These are phyloP conservation scores for Drosophila elegans DNA, from an alignment of 1,140 invertebrate genomes.

Conservation along the genomic window DNA sequence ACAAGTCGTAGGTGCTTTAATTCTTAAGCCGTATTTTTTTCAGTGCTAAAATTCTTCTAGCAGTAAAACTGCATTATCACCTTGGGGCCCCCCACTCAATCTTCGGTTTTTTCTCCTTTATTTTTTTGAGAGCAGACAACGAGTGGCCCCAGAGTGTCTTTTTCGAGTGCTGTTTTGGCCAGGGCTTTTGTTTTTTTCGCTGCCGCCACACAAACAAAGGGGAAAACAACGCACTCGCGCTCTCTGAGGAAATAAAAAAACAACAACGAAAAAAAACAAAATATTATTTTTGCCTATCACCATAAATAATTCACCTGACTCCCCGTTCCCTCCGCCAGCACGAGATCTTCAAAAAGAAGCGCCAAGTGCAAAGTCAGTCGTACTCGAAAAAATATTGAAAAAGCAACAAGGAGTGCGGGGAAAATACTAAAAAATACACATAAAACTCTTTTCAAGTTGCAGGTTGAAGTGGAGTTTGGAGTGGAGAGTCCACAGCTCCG, in stretches of 20 bases:
- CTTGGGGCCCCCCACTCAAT: slow-evolving; percentile 61
- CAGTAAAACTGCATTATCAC: slow-evolving; percentile 76
- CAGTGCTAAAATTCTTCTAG: slow-evolving; percentile 27
- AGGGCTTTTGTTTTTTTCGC: slow-evolving; percentile 71
- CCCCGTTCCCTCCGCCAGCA: slow-evolving; percentile 4
- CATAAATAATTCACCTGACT: slow-evolving; percentile 78
- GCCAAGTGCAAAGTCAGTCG: slow-evolving; percentile 78
- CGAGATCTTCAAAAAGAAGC: slow-evolving; percentile 82
- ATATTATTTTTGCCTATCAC: slow-evolving; percentile 82
- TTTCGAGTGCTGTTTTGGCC: slow-evolving; percentile 70
- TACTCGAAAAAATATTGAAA: slow-evolving; percentile 75
- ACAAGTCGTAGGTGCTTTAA: too few species aligned
- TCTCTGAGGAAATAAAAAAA: slow-evolving; percentile 13
- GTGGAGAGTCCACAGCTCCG: slow-evolving; percentile 30
- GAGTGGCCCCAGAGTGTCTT: slow-evolving; percentile 75
- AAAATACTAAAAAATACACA: slow-evolving; percentile 44
- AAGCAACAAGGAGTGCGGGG: slow-evolving; percentile 21
- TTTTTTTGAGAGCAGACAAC: slow-evolving; percentile 35
- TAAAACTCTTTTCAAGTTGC: slow-evolving; percentile 49
- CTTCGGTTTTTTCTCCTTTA: slow-evolving; percentile 4
- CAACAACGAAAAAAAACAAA: slow-evolving; percentile 48
- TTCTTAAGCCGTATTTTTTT: slow-evolving; percentile 16
- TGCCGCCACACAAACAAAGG: slow-evolving; percentile 63
- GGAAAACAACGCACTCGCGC: slow-evolving; percentile 38
- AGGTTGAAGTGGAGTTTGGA: slow-evolving; percentile 52